Evolutionary conservation across 2,113 vertebrate species (phyloP).

Genomic region (Aythya baeri): DNA sequence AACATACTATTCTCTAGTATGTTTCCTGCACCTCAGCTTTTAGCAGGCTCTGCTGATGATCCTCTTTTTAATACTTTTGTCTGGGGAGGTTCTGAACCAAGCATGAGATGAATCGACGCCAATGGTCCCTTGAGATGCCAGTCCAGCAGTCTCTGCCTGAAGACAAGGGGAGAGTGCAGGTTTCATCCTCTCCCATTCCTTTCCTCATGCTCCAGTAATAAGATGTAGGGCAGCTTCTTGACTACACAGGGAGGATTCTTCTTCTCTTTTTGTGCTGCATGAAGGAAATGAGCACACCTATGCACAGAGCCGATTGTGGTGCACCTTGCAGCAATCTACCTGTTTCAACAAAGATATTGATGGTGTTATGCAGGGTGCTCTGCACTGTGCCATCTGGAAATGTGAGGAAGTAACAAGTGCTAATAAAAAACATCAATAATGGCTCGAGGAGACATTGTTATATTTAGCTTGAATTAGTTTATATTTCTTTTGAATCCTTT

Average conservation of each 20-base stretch:
- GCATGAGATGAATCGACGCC: background rate
- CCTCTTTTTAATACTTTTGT: background rate
- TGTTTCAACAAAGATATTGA: background rate
- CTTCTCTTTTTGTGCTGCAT: background rate
- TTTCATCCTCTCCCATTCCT: background rate
- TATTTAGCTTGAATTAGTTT: background rate
- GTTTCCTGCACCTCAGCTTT: background rate
- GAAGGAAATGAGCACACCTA: background rate
- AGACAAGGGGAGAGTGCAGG: background rate
- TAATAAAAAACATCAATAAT: slow-evolving; percentile 19
- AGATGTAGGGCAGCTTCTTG: background rate
- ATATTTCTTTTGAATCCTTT: background rate
- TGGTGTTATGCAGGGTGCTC: background rate
- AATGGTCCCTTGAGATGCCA: background rate
- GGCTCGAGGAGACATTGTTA: background rate
- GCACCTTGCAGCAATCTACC: background rate
- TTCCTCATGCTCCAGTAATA: background rate
- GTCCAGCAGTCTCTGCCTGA: background rate
- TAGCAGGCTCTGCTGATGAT: background rate
- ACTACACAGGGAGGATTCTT: background rate
- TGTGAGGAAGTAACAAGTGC: background rate
- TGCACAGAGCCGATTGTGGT: background rate
- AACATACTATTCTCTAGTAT: background rate
- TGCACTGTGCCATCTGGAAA: background rate
- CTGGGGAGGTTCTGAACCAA: background rate